Percentiles rank a stretch among this genome's conserved stretches.
Conservation (phyloP, 1,140 invertebrate genomes). For the Acromyrmex charruanus region DNA sequence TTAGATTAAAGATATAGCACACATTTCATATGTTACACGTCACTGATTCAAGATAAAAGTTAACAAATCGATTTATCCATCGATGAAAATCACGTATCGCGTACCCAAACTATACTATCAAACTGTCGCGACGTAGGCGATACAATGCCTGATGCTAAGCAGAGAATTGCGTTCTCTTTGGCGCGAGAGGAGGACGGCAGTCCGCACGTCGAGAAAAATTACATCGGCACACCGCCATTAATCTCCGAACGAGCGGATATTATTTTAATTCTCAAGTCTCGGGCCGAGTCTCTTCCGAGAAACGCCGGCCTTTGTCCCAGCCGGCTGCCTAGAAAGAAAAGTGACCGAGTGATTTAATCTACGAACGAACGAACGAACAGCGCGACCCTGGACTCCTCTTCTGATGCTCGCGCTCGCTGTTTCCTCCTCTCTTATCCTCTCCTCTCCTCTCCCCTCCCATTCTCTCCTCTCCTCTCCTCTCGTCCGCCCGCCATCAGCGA, state of each 20-base stretch:
- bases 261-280: conserved; percentile 83
- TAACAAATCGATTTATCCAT: neutral
- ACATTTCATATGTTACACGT: conserved; percentile 12
- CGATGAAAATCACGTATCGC: conserved; percentile 7
- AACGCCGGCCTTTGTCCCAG: conserved; percentile 81
- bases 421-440: conserved; percentile 57
- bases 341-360: conserved; percentile 82
- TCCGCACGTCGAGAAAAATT: conserved; percentile 77
- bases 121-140: neutral
- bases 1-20: conserved; percentile 8
- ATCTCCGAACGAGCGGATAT: conserved; percentile 84
- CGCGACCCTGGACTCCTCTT: conserved; percentile 69
- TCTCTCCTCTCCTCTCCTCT: neutral
- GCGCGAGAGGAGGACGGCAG: conserved; percentile 21
- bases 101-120: conserved; percentile 15
- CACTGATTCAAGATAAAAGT: neutral
- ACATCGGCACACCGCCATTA: conserved; percentile 82
- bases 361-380: conserved; percentile 69
- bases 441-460: conserved; percentile 45
- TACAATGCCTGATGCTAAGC: neutral
- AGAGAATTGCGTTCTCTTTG: neutral
- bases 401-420: conserved; percentile 53
- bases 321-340: conserved; percentile 81
- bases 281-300: conserved; percentile 80
- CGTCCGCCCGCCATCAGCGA: conserved; percentile 50